Percentiles rank a stretch among this genome's conserved stretches.
Conservation (phyloP, 2,113 vertebrate species). For the Corythornis cristatus region DNA sequence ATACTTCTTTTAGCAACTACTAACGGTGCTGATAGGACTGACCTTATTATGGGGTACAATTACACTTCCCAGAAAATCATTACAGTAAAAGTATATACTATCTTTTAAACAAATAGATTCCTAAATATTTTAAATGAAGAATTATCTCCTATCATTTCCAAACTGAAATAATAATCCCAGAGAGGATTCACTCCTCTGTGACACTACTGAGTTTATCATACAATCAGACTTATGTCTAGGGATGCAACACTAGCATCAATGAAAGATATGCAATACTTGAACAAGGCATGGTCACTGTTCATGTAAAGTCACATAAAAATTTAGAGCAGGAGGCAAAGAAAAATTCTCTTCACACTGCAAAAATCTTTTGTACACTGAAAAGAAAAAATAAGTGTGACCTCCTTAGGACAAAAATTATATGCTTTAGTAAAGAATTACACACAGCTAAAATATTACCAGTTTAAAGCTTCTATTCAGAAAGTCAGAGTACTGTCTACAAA, state of each 20-base stretch:
- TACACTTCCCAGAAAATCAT: conserved; percentile 6
- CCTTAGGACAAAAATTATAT: background rate
- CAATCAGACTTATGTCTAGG: background rate
- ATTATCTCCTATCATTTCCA: background rate
- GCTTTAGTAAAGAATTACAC: background rate
- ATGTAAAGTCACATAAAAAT: background rate
- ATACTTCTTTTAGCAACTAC: background rate
- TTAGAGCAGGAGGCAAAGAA: background rate
- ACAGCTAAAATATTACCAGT: background rate
- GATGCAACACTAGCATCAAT: background rate
- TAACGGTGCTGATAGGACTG: background rate
- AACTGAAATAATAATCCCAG: background rate
- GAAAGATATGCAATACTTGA: background rate
- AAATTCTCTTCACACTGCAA: background rate
- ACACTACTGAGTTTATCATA: background rate
- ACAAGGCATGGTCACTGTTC: background rate
- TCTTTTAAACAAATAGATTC: background rate
- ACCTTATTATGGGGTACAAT: background rate
- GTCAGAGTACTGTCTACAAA: background rate
- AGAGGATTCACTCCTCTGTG: background rate
- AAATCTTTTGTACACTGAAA: background rate
- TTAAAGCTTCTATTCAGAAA: background rate
- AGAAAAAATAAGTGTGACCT: background rate
- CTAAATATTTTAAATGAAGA: background rate
- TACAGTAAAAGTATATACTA: background rate